Base-by-base conservation (phyloP, 2,888 invertebrate genomes). In the Pristionchus maxplancki region DNA sequence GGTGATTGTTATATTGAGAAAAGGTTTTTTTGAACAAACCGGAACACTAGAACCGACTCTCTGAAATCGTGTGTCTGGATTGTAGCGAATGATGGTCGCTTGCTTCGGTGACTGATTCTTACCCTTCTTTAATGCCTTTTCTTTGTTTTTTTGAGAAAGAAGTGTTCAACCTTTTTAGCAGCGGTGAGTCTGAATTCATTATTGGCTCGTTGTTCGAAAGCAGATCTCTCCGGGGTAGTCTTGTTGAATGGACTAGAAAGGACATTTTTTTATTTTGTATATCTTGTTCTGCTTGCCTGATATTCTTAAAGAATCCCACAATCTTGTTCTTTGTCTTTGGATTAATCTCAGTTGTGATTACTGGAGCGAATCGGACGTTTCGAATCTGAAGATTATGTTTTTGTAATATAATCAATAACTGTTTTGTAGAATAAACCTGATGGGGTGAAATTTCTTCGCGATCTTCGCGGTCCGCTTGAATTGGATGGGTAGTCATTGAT, bases 171-270 rank as follows among this genome's bases (percentile, higher is more conserved):
- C 74, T 82, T 82, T 31, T 82, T 82, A 4, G 50, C 28, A n/a
- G 50, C 15, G 1, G 82, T 13, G 5, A 31, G 50, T 31, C 34
- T n/a, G 31, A 82, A 82, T 37, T 82, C 82, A 15, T 82, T 28
- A 28, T 82, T 82, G 9, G 82, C 82, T 8, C 50, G 50, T 31
- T 82, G 82, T 28, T 74, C 74, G 24, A 74, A 74, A 24, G 74
- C 44, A 37, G 74, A 74, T 74, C 74, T 50, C 50, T 34, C 82
- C 31, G n/a, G 15, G 13, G 50, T 11, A n/a, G 17, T 50, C 31
- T 82, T 82, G 15, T 50, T 82, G 50, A 82, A 82, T 48, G 82
- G 82, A 48, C 82, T 82, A 50, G 31, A 82, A 28, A 11, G 31
- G 17, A 20, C 20, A 40, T 20, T 24, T 74, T 11, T n/a, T 37